Conservation (phyloP, 2,113 vertebrate species). For the Tychaedon coryphoeus region DNA sequence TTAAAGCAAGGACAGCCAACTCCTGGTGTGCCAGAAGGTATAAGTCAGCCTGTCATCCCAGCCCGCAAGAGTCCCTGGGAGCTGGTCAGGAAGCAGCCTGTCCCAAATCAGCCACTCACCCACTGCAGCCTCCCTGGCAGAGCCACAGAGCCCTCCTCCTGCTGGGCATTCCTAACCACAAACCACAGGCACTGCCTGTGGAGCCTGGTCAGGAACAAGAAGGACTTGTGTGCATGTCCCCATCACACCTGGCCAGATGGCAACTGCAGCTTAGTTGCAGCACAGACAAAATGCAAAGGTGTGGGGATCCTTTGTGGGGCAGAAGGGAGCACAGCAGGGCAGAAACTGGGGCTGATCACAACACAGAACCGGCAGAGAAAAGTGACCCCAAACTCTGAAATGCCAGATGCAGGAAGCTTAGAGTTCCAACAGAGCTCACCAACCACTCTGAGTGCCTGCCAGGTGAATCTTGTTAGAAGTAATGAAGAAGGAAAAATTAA, state of each 20-base stretch:
- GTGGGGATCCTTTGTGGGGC: accelerated
- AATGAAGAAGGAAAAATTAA: not conserved
- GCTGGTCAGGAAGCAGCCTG: not conserved
- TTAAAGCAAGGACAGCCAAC: slow-evolving; percentile 4
- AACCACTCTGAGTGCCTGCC: not conserved
- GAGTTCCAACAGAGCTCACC: not conserved
- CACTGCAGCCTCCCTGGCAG: not conserved
- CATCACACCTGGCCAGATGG: not conserved
- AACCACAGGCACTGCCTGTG: accelerated
- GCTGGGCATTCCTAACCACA: not conserved
- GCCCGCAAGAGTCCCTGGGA: not conserved
- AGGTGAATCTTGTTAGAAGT: not conserved
- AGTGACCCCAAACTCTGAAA: not conserved
- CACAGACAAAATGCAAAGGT: not conserved
- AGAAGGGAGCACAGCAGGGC: not conserved
- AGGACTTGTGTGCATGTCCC: not conserved
- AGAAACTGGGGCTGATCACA: not conserved
- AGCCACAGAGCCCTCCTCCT: not conserved
- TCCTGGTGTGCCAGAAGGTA: not conserved
- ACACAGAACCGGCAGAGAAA: not conserved
- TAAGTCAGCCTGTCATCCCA: not conserved
- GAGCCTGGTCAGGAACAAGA: accelerated
- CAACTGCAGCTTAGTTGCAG: not conserved
- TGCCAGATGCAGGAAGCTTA: not conserved
- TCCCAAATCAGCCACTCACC: not conserved